Conservation (phyloP, 1,140 invertebrate species). For the Trichonephila clavata region DNA sequence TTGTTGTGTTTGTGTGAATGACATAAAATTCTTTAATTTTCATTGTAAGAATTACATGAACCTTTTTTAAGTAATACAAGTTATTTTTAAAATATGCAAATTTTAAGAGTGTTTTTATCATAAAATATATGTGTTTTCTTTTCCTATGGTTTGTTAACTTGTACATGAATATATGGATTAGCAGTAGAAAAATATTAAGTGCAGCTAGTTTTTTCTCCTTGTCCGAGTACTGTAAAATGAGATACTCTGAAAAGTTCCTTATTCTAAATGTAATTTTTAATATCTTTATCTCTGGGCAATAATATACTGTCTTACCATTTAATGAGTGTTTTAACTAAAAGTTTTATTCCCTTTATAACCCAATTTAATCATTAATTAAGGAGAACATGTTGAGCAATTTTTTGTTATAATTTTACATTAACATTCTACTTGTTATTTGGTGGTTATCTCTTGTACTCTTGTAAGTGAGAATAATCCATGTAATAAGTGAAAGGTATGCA, state of each 20-base stretch:
- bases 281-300: constrained; percentile 21
- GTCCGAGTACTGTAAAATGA: neutral
- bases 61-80: neutral
- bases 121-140: neutral
- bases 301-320: constrained; percentile 7
- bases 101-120: neutral
- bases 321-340: neutral
- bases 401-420: neutral
- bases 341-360: neutral
- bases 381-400: neutral
- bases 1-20: too few species aligned
- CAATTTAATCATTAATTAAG: neutral
- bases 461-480: too few species aligned
- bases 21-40: too few species aligned
- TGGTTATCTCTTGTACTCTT: neutral
- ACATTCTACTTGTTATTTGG: neutral
- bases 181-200: neutral
- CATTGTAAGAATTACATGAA: neutral
- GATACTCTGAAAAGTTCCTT: neutral
- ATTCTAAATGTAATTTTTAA: neutral
- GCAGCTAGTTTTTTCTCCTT: neutral
- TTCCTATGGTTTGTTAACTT: neutral
- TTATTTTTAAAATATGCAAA: neutral
- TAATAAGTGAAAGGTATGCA: neutral
- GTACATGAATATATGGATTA: neutral